Conservation (phyloP, 2,113 vertebrate species). For the Poeciliopsis retropinna region DNA sequence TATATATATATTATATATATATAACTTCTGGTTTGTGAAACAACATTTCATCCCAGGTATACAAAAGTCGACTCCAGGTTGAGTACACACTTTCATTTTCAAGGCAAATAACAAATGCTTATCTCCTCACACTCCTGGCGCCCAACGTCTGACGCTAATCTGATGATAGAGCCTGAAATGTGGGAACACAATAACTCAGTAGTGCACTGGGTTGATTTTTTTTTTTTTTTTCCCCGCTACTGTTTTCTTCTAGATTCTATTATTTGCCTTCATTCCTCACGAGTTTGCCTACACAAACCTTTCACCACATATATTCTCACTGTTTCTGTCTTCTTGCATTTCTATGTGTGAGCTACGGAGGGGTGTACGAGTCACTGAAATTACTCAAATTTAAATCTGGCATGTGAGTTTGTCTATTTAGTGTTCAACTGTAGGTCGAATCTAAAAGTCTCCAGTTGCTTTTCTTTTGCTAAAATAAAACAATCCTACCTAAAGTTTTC, state of each 20-base stretch:
- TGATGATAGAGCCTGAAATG: not conserved
- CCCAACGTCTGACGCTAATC: not conserved
- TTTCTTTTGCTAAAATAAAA: not conserved
- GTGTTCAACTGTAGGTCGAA: not conserved
- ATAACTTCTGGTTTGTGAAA: not conserved
- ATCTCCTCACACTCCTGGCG: not conserved
- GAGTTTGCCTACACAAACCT: not conserved
- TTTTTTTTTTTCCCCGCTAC: not conserved
- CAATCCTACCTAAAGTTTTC: not conserved
- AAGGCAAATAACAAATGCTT: not conserved
- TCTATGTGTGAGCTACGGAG: not conserved
- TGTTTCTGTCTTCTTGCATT: not conserved
- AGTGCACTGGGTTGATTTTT: not conserved
- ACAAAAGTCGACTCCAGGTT: not conserved
- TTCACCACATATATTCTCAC: not conserved
- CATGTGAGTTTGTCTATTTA: not conserved
- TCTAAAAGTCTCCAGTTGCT: not conserved
- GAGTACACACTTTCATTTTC: not conserved
- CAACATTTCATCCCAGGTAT: not conserved
- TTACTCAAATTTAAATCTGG: not conserved
- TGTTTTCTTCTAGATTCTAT: constrained; percentile 10
- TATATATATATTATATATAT: no score
- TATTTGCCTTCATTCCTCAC: constrained; percentile 5
- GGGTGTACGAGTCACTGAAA: not conserved
- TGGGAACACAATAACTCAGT: not conserved